Percentiles rank a stretch among this genome's conserved stretches.
Evolutionary conservation across 2,797 vertebrate genomes (phyloP).

Genomic region (Fringilla coelebs): DNA sequence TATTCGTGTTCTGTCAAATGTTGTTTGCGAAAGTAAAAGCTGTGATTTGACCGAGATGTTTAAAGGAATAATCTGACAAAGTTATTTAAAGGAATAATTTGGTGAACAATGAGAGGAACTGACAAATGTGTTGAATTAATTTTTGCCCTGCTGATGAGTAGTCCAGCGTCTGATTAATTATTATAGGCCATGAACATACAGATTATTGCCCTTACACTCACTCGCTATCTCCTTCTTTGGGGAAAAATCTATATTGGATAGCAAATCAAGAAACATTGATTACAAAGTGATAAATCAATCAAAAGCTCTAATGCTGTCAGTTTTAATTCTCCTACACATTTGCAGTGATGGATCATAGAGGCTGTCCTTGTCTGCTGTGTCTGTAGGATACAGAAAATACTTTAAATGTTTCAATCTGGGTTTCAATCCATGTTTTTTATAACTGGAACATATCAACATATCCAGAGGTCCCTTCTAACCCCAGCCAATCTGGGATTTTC

Average conservation of each 20-base stretch:
- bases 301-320: constrained; percentile 7
- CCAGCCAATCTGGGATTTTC: background rate
- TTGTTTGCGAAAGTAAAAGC: background rate
- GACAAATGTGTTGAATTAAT: background rate
- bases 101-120: background rate
- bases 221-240: background rate
- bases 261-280: constrained; percentile 35
- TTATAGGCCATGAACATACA: background rate
- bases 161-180: background rate
- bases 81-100: background rate
- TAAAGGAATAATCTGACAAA: background rate
- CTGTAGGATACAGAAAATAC: background rate
- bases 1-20: background rate
- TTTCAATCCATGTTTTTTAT: background rate
- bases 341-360: constrained; percentile 26
- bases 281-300: constrained; percentile 53
- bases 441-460: background rate
- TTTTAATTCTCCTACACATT: constrained; percentile 26
- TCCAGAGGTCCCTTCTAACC: background rate
- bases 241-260: background rate
- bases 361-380: background rate
- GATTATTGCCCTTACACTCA: constrained; percentile 3
- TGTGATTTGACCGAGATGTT: background rate
- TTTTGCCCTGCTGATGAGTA: background rate
- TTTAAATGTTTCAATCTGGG: background rate